Evolutionary conservation across 2,797 vertebrate species (phyloP).

Genomic region (Sebastes matsubarae): DNA sequence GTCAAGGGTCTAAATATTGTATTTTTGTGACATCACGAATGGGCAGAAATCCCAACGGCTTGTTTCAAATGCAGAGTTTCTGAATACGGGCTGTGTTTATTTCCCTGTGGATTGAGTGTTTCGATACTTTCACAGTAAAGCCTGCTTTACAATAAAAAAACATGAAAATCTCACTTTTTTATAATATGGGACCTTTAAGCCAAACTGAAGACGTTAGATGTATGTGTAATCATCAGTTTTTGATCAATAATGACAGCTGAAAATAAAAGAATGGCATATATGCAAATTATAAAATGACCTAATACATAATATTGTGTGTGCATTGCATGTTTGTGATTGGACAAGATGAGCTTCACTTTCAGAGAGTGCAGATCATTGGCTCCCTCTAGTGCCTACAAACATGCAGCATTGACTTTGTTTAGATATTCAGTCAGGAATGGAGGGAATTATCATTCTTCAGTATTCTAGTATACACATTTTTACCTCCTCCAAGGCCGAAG

Average conservation of each 20-base stretch:
- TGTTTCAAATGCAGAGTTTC: too few relatives aligned
- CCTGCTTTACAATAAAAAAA: too few relatives aligned
- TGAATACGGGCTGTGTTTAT: too few relatives aligned
- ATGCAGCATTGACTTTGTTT: background rate
- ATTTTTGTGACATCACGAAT: too few relatives aligned
- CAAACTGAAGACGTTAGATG: background rate
- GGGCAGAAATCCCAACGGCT: too few relatives aligned
- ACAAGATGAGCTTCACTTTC: background rate
- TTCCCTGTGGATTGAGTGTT: too few relatives aligned
- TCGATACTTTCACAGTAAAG: too few relatives aligned
- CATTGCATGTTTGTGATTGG: background rate
- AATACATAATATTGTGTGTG: background rate
- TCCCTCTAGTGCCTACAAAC: slow-evolving; percentile 4
- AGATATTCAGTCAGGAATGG: background rate
- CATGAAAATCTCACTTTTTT: too few relatives aligned
- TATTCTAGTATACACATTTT: too few relatives aligned
- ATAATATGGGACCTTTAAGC: background rate
- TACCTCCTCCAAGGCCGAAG: too few relatives aligned
- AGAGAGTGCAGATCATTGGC: background rate
- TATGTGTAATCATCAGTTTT: background rate
- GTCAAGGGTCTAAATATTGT: too few relatives aligned
- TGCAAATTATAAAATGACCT: background rate
- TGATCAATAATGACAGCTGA: background rate
- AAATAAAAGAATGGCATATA: background rate
- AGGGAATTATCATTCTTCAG: background rate